Percentiles rank a stretch among this genome's conserved stretches.
Evolutionary conservation across 2,113 vertebrate species (phyloP).

Genomic region (Mesocricetus auratus): DNA sequence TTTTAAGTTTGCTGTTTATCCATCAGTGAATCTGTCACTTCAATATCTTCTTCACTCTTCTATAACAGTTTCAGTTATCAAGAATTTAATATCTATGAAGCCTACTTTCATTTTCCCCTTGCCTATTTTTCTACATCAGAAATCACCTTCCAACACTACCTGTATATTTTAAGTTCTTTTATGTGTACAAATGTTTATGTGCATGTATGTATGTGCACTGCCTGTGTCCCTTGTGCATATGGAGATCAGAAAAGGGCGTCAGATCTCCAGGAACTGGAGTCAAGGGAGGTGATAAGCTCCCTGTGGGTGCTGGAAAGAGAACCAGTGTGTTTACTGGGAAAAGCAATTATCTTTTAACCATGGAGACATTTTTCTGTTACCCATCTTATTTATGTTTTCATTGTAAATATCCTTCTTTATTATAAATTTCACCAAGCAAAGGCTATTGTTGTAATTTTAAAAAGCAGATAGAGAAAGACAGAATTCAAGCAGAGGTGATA

Average conservation of each 20-base stretch:
- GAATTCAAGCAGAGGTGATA: too few relatives aligned
- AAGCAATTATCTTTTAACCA: neutral
- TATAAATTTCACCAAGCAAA: neutral
- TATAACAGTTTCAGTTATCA: neutral
- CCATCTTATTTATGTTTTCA: neutral
- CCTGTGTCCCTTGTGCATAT: neutral
- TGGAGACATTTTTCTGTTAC: accelerated
- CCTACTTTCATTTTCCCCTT: neutral
- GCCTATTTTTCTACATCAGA: neutral
- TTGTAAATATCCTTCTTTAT: neutral
- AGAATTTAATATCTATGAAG: neutral
- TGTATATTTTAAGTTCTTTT: neutral
- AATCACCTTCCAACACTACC: neutral
- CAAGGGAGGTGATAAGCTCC: neutral
- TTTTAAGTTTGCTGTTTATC: neutral
- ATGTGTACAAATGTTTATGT: neutral
- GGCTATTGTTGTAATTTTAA: neutral
- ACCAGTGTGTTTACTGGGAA: neutral
- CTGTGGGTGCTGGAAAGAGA: neutral
- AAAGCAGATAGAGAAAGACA: too few relatives aligned
- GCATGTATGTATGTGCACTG: neutral
- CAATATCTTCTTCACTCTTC: neutral
- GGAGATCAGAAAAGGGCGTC: neutral
- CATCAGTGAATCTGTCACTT: neutral
- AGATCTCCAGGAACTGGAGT: neutral